Conservation (phyloP, 2,113 vertebrate species). For the Anarrhichthys ocellatus region DNA sequence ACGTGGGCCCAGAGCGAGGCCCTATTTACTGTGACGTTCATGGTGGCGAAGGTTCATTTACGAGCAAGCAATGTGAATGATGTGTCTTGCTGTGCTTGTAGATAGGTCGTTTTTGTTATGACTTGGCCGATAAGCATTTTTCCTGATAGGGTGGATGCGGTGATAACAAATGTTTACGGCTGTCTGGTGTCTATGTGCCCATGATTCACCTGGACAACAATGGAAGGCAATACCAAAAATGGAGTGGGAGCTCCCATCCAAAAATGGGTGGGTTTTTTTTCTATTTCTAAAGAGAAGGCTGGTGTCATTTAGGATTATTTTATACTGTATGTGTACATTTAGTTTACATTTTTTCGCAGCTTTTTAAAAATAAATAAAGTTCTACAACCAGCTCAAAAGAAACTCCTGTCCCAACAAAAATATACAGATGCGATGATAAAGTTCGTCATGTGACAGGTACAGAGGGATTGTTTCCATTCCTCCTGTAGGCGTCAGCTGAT, state of each 20-base stretch:
- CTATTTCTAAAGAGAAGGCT: neutral
- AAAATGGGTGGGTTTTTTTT: neutral
- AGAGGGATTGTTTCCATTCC: neutral
- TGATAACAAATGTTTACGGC: slow-evolving; percentile 77
- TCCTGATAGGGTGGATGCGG: slow-evolving; percentile 49
- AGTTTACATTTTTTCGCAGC: neutral
- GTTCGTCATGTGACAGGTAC: neutral
- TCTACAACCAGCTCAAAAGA: neutral
- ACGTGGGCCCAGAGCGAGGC: slow-evolving; percentile 17
- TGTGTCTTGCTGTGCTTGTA: slow-evolving; percentile 63
- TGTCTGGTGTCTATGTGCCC: slow-evolving; percentile 67
- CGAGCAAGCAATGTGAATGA: slow-evolving; percentile 65
- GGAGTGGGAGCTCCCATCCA: neutral
- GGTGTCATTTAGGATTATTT: neutral
- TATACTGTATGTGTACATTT: too few relatives aligned
- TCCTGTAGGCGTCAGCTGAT: slow-evolving; percentile 15
- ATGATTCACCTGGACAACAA: slow-evolving; percentile 52
- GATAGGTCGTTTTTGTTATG: slow-evolving; percentile 79
- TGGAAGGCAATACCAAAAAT: slow-evolving; percentile 42
- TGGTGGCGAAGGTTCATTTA: slow-evolving; percentile 71
- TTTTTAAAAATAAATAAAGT: neutral
- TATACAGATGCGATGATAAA: neutral
- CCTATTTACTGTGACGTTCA: slow-evolving; percentile 19
- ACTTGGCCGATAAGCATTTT: slow-evolving; percentile 67
- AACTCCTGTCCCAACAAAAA: neutral